Evolutionary conservation across 2,113 vertebrate species (phyloP).

Genomic region (Hemicordylus capensis): DNA sequence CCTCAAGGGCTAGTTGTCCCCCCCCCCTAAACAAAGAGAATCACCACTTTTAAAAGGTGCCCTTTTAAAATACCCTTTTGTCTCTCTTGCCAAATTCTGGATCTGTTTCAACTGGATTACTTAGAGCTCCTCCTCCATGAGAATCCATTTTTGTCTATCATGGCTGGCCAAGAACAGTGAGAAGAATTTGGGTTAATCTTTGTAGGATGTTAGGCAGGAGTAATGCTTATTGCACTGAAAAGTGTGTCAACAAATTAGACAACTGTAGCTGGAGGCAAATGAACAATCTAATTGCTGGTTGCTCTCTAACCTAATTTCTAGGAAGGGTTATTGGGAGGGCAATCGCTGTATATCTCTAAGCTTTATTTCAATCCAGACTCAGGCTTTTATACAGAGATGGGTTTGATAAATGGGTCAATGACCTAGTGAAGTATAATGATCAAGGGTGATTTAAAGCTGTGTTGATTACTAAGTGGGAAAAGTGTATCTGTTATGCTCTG

Average conservation of each 20-base stretch:
- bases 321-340: slow-evolving; percentile 4
- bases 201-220: not conserved
- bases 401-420: not conserved
- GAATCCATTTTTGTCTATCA: not conserved
- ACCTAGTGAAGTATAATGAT: not conserved
- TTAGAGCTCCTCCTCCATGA: not conserved
- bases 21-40: too few species aligned
- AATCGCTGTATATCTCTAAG: not conserved
- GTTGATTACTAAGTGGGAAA: not conserved
- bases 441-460: not conserved
- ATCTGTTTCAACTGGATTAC: not conserved
- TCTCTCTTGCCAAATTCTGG: not conserved
- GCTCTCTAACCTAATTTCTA: slow-evolving; percentile 11
- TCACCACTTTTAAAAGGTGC: too few species aligned
- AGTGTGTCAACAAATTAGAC: slow-evolving; percentile 25
- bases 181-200: slow-evolving; percentile 2
- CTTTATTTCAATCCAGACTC: not conserved
- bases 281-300: slow-evolving; percentile 11
- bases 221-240: not conserved
- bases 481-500: not conserved
- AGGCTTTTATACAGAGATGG: not conserved
- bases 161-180: not conserved
- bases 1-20: too few species aligned
- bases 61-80: not conserved
- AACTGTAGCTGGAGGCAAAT: slow-evolving; percentile 12